Conservation (phyloP, 2,797 vertebrate species). For the Megalops cyprinoides region DNA sequence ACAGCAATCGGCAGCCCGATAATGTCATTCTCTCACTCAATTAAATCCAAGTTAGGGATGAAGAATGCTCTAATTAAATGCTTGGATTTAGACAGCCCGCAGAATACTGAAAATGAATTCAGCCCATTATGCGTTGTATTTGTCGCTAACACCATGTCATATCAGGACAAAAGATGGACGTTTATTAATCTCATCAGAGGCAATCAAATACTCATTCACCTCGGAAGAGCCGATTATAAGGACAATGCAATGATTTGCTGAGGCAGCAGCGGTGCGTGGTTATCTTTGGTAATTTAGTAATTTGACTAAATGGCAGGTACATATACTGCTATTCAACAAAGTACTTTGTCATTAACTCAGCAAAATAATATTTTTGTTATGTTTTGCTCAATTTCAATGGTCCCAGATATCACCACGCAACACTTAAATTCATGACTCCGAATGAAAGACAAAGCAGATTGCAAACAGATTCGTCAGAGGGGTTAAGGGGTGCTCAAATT, state of each 20-base stretch:
- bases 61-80: constrained; percentile 46
- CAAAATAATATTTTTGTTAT: no score
- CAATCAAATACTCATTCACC: constrained; percentile 31
- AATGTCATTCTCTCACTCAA: constrained; percentile 71
- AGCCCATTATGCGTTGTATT: constrained; percentile 35
- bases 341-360: no score
- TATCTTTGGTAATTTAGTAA: neutral
- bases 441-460: no score
- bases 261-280: neutral
- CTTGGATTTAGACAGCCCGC: constrained; percentile 33
- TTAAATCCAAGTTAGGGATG: constrained; percentile 50
- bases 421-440: no score
- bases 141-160: constrained; percentile 29
- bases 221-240: constrained; percentile 13
- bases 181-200: constrained; percentile 34
- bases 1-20: constrained; percentile 63
- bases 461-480: no score
- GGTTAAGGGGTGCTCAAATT: no score
- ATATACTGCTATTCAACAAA: neutral
- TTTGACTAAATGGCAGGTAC: neutral
- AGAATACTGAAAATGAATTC: constrained; percentile 42
- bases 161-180: constrained; percentile 21
- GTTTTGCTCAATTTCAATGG: no score
- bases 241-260: neutral
- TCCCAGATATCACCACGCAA: no score